phyloP scores from a whole-genome alignment of 2,797 vertebrate genomes.

The Esox lucius region DNA sequence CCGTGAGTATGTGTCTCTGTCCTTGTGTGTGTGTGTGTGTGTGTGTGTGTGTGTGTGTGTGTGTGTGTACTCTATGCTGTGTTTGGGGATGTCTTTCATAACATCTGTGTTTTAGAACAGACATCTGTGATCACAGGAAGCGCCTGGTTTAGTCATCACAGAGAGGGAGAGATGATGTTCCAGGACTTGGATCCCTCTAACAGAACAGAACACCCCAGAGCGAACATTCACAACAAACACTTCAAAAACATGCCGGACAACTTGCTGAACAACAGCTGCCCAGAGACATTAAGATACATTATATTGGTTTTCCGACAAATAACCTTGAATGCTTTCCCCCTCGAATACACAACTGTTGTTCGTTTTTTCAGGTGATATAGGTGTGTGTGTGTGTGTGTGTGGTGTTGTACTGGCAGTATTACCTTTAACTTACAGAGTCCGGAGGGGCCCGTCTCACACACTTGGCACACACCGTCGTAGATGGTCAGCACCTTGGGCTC shows the following conservation, averaged over 20 bases:
- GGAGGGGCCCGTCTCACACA: constrained; percentile 70
- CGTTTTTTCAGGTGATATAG: not conserved
- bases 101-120: constrained; percentile 22
- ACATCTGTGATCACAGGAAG: constrained; percentile 26
- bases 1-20: not conserved
- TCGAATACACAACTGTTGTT: not conserved
- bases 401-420: constrained; percentile 53
- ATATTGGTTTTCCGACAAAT: too few relatives aligned
- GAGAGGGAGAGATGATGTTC: not conserved
- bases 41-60: not conserved
- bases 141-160: constrained; percentile 33
- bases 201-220: constrained; percentile 6
- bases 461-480: constrained; percentile 79
- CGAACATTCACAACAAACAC: constrained; percentile 28
- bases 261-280: not conserved
- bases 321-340: too few relatives aligned
- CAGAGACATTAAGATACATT: not conserved
- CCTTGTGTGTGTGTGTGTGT: not conserved
- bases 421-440: constrained; percentile 87
- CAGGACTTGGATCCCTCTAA: not conserved
- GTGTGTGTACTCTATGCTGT: not conserved
- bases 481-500: constrained; percentile 76
- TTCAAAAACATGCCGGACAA: constrained; percentile 7
- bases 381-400: not conserved
- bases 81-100: not conserved